A percentile compares a stretch with the other conserved stretches of the same genome.
phyloP scores from a whole-genome alignment of 2,797 vertebrate species.

The Propithecus deckenii region DNA sequence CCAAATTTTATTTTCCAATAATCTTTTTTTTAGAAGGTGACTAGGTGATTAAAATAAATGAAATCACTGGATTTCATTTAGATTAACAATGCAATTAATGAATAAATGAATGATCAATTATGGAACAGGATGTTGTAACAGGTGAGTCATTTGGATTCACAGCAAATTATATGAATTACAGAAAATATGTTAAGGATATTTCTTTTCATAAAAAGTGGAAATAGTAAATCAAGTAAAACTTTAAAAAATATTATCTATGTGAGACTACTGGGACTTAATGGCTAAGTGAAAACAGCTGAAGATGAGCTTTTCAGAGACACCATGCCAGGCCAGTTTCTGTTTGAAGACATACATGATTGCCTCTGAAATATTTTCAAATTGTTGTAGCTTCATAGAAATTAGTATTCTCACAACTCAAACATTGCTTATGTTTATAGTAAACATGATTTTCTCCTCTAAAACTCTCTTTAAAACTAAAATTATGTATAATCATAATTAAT shows the following conservation, averaged over 20 bases:
- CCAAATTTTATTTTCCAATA: not conserved
- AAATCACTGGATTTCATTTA: not conserved
- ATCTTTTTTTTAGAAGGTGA: not conserved
- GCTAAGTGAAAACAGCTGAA: not conserved
- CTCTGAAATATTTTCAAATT: constrained; percentile 2
- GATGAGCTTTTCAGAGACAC: not conserved
- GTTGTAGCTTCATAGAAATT: not conserved
- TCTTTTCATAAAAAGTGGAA: not conserved
- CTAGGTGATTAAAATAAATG: not conserved
- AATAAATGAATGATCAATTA: not conserved
- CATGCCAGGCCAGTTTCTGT: not conserved
- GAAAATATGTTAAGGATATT: not conserved
- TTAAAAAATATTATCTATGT: not conserved
- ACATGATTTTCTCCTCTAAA: not conserved
- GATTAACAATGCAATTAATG: not conserved
- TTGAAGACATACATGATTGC: not conserved
- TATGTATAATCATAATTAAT: not conserved
- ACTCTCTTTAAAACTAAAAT: not conserved
- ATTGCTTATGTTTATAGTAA: not conserved
- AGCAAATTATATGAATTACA: not conserved
- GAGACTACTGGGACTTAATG: not conserved
- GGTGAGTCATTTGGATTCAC: not conserved
- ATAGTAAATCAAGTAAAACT: not conserved
- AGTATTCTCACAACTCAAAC: not conserved
- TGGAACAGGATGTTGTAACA: not conserved